Base-by-base conservation (phyloP, 2,113 vertebrate species). In the Channa maculata region DNA sequence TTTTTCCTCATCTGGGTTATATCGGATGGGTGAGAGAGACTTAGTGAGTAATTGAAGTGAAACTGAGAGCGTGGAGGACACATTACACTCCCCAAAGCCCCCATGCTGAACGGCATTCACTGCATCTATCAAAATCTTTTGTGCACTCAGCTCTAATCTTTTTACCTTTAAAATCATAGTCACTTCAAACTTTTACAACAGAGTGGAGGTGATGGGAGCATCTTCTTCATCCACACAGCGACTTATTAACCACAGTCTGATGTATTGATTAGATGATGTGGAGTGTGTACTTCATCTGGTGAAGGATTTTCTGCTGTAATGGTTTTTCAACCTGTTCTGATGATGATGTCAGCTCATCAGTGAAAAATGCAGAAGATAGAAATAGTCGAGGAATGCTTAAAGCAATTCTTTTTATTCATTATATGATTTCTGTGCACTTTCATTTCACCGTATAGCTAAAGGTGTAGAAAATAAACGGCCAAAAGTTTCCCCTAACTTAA, bases 221-320 rank as follows among this genome's bases (percentile, higher is more conserved):
- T 50, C 9, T 57, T 57, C 8, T 5, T n/a, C n/a, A n/a, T n/a
- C 13, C 14, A 10, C 50, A 63, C 37, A 24, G 15, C 15, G 50
- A 39, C 45, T 44, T 46, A 33, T 43, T 70, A 41, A 70, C 33
- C n/a, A 8, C 41, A 15, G 45, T 52, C 37, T 59, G 71, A 69
- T 15, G 7, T 41, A 69, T 8, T 24, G 65, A 80, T 43, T 55
- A 39, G 8, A 49, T 37, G 49, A 8, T 9, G 11, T 33, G 45
- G 43, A 43, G 65, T 62, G 49, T 38, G 37, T 39, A 8, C 5
- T 52, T 39, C 64, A 45, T 69, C 51, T n/a, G 50, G 44, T 37
- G 14, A 24, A 9, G 38, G 39, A 33, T 5, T 49, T 48, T 10
- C 34, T 33, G 54, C 62, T n/a, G 39, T 38, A 72, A 48, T 43